Conservation (phyloP, 2,113 vertebrate genomes). For the Alectura lathami region DNA sequence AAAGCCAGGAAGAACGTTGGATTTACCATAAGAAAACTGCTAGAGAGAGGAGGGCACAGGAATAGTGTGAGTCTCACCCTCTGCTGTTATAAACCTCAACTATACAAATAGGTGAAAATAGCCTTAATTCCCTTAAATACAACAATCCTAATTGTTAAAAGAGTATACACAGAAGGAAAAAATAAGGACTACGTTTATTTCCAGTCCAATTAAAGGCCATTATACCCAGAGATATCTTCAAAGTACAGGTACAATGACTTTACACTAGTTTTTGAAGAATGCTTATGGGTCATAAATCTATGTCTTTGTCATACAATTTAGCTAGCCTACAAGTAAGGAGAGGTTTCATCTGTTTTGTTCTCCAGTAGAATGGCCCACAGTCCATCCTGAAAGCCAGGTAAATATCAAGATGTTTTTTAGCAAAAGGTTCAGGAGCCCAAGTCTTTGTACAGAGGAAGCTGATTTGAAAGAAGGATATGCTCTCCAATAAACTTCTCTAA, state of each 20-base stretch:
- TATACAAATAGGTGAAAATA: background rate
- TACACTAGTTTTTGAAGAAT: background rate
- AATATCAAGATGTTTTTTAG: background rate
- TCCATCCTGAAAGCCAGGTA: background rate
- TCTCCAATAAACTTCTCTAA: background rate
- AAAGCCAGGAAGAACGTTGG: background rate
- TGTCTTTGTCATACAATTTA: background rate
- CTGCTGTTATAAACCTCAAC: background rate
- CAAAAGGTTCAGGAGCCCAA: background rate
- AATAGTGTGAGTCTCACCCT: background rate
- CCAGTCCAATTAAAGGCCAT: background rate
- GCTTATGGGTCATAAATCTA: background rate
- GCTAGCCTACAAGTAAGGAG: background rate
- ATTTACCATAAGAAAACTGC: background rate
- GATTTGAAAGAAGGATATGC: background rate
- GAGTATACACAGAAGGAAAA: background rate
- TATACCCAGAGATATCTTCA: background rate
- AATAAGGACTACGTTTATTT: background rate
- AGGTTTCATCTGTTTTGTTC: background rate
- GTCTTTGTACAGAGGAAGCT: background rate
- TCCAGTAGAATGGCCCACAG: background rate
- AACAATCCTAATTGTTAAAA: background rate
- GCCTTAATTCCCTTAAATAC: background rate
- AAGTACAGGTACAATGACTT: background rate
- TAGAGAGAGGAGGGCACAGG: background rate